Percentiles rank a stretch among this genome's conserved stretches.
phyloP scores from a whole-genome alignment of 2,113 vertebrate species.

The Solea senegalensis region DNA sequence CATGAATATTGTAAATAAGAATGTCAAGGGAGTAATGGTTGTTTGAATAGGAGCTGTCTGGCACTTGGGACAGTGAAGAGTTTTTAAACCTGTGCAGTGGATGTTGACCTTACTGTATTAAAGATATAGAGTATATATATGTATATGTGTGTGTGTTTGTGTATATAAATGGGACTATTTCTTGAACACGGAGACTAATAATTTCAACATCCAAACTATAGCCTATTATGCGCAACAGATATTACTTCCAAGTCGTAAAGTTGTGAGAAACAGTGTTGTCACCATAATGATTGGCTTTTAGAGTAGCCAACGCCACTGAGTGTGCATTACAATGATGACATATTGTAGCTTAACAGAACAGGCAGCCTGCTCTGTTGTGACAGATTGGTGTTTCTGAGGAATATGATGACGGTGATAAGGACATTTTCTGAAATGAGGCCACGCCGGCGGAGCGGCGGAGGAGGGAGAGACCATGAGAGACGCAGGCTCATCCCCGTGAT shows the following conservation, averaged over 20 bases:
- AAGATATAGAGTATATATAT: no score
- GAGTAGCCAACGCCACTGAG: no score
- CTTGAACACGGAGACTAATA: not conserved
- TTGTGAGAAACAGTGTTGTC: not conserved
- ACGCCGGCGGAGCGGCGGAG: no score
- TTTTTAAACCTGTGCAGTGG: conserved; percentile 2
- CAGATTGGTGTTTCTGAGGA: no score
- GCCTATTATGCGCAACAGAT: not conserved
- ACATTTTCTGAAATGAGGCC: no score
- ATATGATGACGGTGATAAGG: no score
- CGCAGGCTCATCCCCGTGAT: no score
- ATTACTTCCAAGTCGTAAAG: not conserved
- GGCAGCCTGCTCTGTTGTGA: no score
- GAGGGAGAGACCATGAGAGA: no score
- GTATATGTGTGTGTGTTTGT: not conserved
- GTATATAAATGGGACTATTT: not conserved
- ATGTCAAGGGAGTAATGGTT: conserved; percentile 47
- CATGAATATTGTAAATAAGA: conserved; percentile 70
- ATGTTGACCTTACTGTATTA: not conserved
- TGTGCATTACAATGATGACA: no score
- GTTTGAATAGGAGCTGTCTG: conserved; percentile 60
- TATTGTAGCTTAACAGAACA: no score
- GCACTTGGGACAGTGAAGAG: conserved; percentile 45
- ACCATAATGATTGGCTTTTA: no score
- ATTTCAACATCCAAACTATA: not conserved